A percentile compares a stretch with the other conserved stretches of the same genome.
Evolutionary conservation across 2,888 invertebrate genomes (phyloP).

Genomic region (Tholera decimalis): DNA sequence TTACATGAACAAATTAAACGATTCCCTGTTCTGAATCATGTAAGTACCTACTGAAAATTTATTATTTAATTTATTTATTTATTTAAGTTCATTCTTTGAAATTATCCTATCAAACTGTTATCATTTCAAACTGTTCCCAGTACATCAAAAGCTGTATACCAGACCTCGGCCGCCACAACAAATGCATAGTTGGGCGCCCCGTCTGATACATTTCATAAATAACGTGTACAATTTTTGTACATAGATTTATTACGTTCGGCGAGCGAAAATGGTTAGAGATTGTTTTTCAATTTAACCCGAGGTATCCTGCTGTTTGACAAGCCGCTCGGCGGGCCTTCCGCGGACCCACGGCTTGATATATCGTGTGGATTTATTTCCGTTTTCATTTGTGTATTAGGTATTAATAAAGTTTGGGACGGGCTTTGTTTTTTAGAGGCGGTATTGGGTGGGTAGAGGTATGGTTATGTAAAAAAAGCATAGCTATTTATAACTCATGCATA

Average conservation of each 20-base stretch:
- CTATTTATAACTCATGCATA: background rate
- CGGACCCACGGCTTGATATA: slow-evolving; percentile 73
- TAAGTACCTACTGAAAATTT: too few relatives aligned
- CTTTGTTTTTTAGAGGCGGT: slow-evolving; percentile 33
- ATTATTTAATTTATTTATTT: too few relatives aligned
- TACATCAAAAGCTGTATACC: slow-evolving; percentile 49
- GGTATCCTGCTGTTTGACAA: slow-evolving; percentile 89
- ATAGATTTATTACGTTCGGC: slow-evolving; percentile 91
- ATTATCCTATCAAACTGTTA: background rate
- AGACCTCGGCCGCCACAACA: slow-evolving; percentile 74
- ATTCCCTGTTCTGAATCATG: too few relatives aligned
- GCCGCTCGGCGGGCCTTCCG: slow-evolving; percentile 83
- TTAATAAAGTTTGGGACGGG: slow-evolving; percentile 56
- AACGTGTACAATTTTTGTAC: slow-evolving; percentile 91
- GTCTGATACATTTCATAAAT: slow-evolving; percentile 90
- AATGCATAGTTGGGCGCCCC: slow-evolving; percentile 80
- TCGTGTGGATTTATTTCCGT: slow-evolving; percentile 68
- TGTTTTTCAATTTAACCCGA: slow-evolving; percentile 91
- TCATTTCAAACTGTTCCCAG: slow-evolving; percentile 1
- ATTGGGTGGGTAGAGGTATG: background rate
- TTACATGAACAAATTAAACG: too few relatives aligned
- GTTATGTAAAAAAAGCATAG: background rate
- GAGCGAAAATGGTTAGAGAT: slow-evolving; percentile 91
- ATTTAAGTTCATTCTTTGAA: too few relatives aligned
- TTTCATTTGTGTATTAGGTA: slow-evolving; percentile 63